Conservation (phyloP, 2,113 vertebrate species). For the Psilopogon haemacephalus region DNA sequence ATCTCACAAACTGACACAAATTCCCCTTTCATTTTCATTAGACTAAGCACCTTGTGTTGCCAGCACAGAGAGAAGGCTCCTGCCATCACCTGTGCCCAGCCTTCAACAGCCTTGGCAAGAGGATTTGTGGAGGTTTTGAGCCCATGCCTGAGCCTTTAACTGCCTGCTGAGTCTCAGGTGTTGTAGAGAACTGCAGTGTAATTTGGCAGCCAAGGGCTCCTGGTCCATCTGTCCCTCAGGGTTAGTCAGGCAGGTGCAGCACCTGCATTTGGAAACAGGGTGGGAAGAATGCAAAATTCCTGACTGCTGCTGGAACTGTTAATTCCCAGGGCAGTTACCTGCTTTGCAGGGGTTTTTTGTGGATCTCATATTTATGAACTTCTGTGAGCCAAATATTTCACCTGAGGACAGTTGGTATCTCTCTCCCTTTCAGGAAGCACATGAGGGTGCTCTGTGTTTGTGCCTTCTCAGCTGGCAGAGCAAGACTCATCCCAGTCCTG, state of each 20-base stretch:
- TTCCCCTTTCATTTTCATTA: neutral
- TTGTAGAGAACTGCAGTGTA: neutral
- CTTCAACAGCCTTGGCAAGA: neutral
- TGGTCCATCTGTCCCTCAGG: neutral
- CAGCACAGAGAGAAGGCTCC: neutral
- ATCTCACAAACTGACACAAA: constrained; percentile 30
- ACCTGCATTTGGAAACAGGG: neutral
- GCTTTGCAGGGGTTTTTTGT: neutral
- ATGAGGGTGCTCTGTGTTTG: neutral
- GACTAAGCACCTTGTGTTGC: neutral
- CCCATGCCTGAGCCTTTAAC: neutral
- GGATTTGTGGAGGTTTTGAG: neutral
- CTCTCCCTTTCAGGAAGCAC: neutral
- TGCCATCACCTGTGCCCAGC: neutral
- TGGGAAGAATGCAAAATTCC: neutral
- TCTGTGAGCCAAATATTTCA: neutral
- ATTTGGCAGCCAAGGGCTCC: neutral
- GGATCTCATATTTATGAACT: neutral
- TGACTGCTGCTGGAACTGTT: neutral
- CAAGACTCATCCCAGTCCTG: neutral
- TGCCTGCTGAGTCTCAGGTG: neutral
- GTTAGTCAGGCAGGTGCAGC: neutral
- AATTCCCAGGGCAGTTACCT: neutral
- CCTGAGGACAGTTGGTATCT: neutral
- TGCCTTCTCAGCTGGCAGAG: neutral